Evolutionary conservation across 2,888 invertebrate genomes (phyloP).

Genomic region (Drosophila mettleri): DNA sequence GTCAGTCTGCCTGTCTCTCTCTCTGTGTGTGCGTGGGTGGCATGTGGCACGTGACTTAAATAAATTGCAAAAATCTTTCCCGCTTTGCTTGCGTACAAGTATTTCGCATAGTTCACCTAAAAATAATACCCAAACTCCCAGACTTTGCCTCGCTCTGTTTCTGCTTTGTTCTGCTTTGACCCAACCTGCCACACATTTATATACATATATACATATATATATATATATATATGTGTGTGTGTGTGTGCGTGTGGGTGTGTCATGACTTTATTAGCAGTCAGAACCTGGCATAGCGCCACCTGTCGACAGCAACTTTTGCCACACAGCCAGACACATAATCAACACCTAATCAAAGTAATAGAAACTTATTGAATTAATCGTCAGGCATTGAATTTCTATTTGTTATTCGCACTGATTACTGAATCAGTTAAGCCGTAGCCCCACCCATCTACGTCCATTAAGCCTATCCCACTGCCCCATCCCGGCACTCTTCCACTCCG

Average conservation of each 20-base stretch:
- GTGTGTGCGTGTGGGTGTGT: slow-evolving; percentile 31
- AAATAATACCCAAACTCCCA: slow-evolving; percentile 18
- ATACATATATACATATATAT: slow-evolving; percentile 38
- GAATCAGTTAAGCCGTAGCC: slow-evolving; percentile 6
- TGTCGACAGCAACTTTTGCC: slow-evolving; percentile 54
- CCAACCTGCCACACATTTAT: slow-evolving; percentile 32
- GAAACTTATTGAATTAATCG: slow-evolving; percentile 79
- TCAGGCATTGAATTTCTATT: slow-evolving; percentile 71
- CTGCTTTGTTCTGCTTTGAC: slow-evolving; percentile 55
- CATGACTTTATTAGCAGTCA: slow-evolving; percentile 75
- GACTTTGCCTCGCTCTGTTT: slow-evolving; percentile 30
- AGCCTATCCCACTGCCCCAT: not conserved
- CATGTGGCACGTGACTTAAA: slow-evolving; percentile 78
- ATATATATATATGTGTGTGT: slow-evolving; percentile 26
- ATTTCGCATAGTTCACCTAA: slow-evolving; percentile 69
- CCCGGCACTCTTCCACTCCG: not conserved
- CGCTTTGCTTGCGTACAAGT: slow-evolving; percentile 65
- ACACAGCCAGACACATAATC: slow-evolving; percentile 65
- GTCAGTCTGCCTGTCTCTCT: not conserved
- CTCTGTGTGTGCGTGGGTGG: slow-evolving; percentile 20
- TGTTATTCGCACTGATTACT: slow-evolving; percentile 62
- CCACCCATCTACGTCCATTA: too few relatives aligned
- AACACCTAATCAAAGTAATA: slow-evolving; percentile 79
- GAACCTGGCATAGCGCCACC: slow-evolving; percentile 60
- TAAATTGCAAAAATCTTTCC: slow-evolving; percentile 79